phyloP scores from a whole-genome alignment of 2,797 vertebrate species.

The Jordanella pulchra region DNA sequence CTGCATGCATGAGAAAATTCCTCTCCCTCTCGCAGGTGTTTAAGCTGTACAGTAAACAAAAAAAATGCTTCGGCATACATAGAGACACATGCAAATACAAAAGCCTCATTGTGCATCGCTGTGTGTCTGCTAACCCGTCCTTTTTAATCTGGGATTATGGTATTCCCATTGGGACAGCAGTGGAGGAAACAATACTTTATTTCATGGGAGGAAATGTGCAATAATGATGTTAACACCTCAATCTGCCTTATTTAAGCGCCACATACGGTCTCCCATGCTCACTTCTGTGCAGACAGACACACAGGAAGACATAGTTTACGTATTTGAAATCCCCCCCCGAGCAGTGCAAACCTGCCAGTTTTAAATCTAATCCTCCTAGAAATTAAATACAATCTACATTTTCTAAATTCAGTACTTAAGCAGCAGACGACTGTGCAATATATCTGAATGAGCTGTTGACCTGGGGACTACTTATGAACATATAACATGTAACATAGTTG shows the following conservation, averaged over 20 bases:
- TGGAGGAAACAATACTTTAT: conserved; percentile 74
- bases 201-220: conserved; percentile 74
- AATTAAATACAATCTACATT: conserved; percentile 33
- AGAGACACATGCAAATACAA: conserved; percentile 59
- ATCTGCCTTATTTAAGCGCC: conserved; percentile 67
- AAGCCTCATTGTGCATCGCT: conserved; percentile 72
- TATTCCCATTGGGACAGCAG: conserved; percentile 70
- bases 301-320: conserved; percentile 5
- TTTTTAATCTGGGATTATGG: conserved; percentile 80
- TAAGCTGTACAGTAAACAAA: conserved; percentile 68
- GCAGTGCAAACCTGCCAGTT: conserved; percentile 7
- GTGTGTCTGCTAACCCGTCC: conserved; percentile 70
- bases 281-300: conserved; percentile 1
- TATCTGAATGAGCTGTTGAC: conserved; percentile 16
- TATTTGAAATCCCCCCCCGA: conserved; percentile 11
- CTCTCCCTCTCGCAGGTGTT: conserved; percentile 70
- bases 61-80: conserved; percentile 50
- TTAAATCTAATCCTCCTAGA: conserved; percentile 33
- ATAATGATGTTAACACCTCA: conserved; percentile 75
- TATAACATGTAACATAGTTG: conserved; percentile 71
- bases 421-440: conserved; percentile 11
- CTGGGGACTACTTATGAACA: conserved; percentile 41
- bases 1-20: conserved; percentile 53
- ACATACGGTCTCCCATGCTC: conserved; percentile 28
- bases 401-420: conserved; percentile 22